A percentile compares a stretch with the other conserved stretches of the same genome.
phyloP scores from a whole-genome alignment of 2,797 vertebrate species.

The Crenichthys baileyi region DNA sequence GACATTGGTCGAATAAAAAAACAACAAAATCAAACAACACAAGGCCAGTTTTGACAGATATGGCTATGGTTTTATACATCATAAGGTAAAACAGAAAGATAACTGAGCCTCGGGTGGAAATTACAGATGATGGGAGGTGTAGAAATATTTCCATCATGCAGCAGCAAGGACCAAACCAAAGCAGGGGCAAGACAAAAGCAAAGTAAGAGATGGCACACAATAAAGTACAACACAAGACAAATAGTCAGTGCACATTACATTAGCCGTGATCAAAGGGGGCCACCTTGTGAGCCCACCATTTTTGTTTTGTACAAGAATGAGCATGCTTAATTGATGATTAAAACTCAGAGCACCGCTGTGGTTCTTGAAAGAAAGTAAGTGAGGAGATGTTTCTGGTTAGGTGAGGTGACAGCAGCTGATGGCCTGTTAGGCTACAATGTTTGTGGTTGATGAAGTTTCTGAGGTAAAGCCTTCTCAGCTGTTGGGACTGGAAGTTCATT shows the following conservation, averaged over 20 bases:
- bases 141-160: constrained; percentile 55
- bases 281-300: not conserved
- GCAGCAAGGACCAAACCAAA: constrained; percentile 35
- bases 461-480: constrained; percentile 61
- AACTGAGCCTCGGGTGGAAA: constrained; percentile 23
- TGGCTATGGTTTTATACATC: constrained; percentile 16
- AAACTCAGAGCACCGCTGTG: constrained; percentile 21
- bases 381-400: not conserved
- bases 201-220: constrained; percentile 3
- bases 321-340: constrained; percentile 46
- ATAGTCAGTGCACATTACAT: constrained; percentile 29
- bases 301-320: constrained; percentile 29
- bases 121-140: constrained; percentile 44
- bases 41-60: constrained; percentile 30
- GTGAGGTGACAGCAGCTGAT: constrained; percentile 55
- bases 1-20: not conserved
- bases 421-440: constrained; percentile 57
- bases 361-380: constrained; percentile 21
- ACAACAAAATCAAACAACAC: constrained; percentile 14
- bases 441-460: constrained; percentile 71
- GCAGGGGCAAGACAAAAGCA: constrained; percentile 21
- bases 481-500: constrained; percentile 49
- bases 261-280: constrained; percentile 11
- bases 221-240: constrained; percentile 14
- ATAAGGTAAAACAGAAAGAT: constrained; percentile 23